Evolutionary conservation across 2,113 vertebrate genomes (phyloP).

Genomic region (Scolopax mira): DNA sequence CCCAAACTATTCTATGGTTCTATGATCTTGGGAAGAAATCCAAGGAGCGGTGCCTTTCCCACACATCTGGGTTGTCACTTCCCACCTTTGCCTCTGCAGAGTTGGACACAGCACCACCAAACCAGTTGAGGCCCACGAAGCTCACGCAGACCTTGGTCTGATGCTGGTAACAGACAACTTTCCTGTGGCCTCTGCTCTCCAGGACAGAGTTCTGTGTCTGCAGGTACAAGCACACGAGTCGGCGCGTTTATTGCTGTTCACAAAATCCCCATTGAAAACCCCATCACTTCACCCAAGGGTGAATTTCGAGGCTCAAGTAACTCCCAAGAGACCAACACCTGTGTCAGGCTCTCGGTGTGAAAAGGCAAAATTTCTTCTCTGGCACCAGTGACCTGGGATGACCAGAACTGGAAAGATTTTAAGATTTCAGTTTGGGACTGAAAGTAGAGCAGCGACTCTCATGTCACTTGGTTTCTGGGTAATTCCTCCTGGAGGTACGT

Average conservation of each 20-base stretch:
- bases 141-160: fast-evolving
- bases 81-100: background rate
- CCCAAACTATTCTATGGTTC: background rate
- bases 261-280: background rate
- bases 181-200: background rate
- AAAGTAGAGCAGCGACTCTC: background rate
- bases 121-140: background rate
- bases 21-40: background rate
- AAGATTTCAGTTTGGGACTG: fast-evolving
- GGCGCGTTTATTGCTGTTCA: background rate
- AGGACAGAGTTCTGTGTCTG: background rate
- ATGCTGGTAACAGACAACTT: background rate
- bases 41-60: background rate
- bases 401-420: background rate
- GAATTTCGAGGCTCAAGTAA: background rate
- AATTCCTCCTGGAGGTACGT: background rate
- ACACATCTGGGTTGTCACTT: background rate
- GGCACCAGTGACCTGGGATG: background rate
- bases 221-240: background rate
- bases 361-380: background rate
- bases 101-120: background rate
- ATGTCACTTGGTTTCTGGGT: background rate
- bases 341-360: fast-evolving
- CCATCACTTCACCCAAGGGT: fast-evolving
- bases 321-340: background rate